Evolutionary conservation across 2,113 vertebrate genomes (phyloP).

Genomic region (Podarcis raffonei): DNA sequence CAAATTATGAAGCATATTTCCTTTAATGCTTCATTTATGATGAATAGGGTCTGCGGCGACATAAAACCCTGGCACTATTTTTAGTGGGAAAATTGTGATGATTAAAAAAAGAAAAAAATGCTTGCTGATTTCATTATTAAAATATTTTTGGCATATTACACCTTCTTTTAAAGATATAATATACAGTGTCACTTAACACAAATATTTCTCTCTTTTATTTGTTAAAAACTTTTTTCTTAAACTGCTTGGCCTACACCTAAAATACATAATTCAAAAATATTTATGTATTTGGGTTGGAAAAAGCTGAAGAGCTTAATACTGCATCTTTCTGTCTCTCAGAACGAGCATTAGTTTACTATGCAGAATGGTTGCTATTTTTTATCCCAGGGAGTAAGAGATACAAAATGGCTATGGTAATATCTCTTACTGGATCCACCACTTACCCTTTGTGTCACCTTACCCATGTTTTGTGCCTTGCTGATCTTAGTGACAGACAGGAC

Average conservation of each 20-base stretch:
- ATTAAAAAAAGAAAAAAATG: constrained; percentile 26
- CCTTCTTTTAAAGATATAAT: constrained; percentile 38
- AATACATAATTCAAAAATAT: neutral
- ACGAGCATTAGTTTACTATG: neutral
- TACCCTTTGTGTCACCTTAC: constrained; percentile 32
- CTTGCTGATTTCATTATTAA: constrained; percentile 45
- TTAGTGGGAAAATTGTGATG: constrained; percentile 21
- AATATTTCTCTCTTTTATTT: constrained; percentile 35
- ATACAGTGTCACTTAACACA: constrained; percentile 51
- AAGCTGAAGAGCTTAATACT: neutral
- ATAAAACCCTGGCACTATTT: constrained; percentile 4
- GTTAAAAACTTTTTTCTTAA: neutral
- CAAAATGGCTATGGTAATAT: constrained; percentile 9
- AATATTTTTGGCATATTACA: constrained; percentile 37
- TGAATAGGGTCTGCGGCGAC: neutral
- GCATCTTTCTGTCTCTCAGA: neutral
- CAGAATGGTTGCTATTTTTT: constrained; percentile 31
- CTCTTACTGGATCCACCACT: neutral
- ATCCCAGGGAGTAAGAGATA: neutral
- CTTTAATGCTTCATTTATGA: neutral
- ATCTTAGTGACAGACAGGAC: constrained; percentile 45
- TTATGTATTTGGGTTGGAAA: neutral
- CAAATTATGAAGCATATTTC: neutral
- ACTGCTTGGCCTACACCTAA: neutral
- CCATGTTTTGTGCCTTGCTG: constrained; percentile 4